A percentile compares a stretch with the other conserved stretches of the same genome.
phyloP scores from a whole-genome alignment of 2,888 invertebrate species.

The Netelia virgata region DNA sequence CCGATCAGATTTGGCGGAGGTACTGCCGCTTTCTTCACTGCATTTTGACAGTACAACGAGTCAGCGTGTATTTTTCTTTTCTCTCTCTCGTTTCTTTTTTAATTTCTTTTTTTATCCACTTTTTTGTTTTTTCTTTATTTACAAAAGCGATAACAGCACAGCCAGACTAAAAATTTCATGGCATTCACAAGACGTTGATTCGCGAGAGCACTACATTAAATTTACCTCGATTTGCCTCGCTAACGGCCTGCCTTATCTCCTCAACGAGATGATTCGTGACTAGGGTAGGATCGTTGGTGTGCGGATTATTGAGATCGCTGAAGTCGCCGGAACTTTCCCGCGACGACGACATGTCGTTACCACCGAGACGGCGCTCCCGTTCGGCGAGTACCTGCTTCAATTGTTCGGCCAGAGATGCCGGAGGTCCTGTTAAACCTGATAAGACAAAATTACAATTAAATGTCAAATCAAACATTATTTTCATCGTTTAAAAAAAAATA shows the following conservation, averaged over 20 bases:
- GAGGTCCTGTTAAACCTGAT: constrained; percentile 87
- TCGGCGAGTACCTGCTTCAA: constrained; percentile 95
- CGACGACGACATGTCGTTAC: constrained; percentile 85
- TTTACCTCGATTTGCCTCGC: constrained; percentile 92
- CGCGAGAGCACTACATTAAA: not conserved
- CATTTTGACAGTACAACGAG: constrained; percentile 64
- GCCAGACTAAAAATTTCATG: constrained; percentile 55
- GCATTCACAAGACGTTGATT: constrained; percentile 43
- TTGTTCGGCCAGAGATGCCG: constrained; percentile 93
- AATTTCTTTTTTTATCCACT: not conserved
- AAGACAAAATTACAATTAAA: not conserved
- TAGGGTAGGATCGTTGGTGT: constrained; percentile 89
- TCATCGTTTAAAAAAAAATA: constrained; percentile 21
- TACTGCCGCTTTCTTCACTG: constrained; percentile 89
- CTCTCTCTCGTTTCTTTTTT: not conserved
- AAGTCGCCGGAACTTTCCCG: constrained; percentile 88
- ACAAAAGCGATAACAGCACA: constrained; percentile 64
- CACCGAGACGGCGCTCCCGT: constrained; percentile 90
- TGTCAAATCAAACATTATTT: not conserved
- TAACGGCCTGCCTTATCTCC: constrained; percentile 95
- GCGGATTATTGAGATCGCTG: constrained; percentile 87
- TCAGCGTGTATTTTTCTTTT: constrained; percentile 41
- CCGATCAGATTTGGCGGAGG: constrained; percentile 87
- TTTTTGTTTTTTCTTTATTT: constrained; percentile 6
- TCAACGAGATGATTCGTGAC: constrained; percentile 93